Conservation (phyloP, 2,888 invertebrate species). For the Dasypolia templi region DNA sequence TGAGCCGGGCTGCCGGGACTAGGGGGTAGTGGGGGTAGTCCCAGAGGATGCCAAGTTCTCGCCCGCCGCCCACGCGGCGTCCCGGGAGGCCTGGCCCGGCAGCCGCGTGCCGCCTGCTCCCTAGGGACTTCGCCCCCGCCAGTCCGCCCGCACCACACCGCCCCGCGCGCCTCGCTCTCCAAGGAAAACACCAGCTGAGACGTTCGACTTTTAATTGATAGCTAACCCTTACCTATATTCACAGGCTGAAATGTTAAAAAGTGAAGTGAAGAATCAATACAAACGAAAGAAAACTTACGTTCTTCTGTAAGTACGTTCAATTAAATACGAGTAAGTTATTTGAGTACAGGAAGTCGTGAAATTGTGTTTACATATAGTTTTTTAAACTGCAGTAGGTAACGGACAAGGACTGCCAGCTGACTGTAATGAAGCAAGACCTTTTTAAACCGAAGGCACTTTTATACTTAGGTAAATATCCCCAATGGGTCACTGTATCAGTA, state of each 20-base stretch:
- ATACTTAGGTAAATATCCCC: neutral
- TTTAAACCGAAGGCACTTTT: neutral
- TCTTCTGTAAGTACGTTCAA: neutral
- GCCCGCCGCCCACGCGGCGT: slow-evolving; percentile 87
- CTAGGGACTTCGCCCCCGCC: slow-evolving; percentile 77
- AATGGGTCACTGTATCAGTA: neutral
- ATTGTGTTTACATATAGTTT: neutral
- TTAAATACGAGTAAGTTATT: neutral
- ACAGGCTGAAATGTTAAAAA: slow-evolving; percentile 33
- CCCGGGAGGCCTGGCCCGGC: slow-evolving; percentile 87
- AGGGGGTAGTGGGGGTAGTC: slow-evolving; percentile 81
- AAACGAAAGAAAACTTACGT: neutral
- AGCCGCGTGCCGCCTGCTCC: slow-evolving; percentile 87
- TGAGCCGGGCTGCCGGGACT: slow-evolving; percentile 69
- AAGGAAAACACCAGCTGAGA: slow-evolving; percentile 86
- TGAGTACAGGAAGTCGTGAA: neutral
- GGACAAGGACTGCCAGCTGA: neutral
- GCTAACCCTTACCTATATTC: slow-evolving; percentile 63
- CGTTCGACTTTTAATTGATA: slow-evolving; percentile 87
- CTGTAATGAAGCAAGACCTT: neutral
- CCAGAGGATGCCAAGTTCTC: slow-evolving; percentile 87
- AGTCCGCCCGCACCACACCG: slow-evolving; percentile 66
- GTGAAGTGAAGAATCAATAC: neutral
- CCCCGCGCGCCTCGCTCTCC: slow-evolving; percentile 73
- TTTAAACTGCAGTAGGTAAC: neutral